Percentiles rank a stretch among this genome's conserved stretches.
Conservation (phyloP, 2,797 vertebrate genomes). For the Enteromius fasciolatus region DNA sequence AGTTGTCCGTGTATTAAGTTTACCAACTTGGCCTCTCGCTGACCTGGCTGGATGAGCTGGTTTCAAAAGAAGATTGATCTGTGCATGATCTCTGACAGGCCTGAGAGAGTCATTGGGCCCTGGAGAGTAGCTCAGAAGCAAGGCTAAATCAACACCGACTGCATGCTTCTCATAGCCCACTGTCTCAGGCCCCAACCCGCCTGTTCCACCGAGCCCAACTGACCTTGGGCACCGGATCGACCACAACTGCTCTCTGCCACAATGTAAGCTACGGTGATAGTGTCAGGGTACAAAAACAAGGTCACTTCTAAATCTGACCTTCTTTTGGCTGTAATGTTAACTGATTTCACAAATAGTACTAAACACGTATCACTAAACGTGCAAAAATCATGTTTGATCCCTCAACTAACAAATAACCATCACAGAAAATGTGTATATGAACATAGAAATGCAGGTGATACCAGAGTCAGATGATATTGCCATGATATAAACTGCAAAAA, state of each 20-base stretch:
- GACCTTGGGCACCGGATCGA: slow-evolving; percentile 53
- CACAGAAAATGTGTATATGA: background rate
- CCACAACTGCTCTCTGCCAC: slow-evolving; percentile 27
- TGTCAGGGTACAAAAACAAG: slow-evolving; percentile 23
- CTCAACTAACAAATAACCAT: background rate
- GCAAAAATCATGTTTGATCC: background rate
- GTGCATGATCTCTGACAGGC: slow-evolving; percentile 51
- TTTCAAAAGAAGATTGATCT: slow-evolving; percentile 54
- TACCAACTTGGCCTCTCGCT: slow-evolving; percentile 56
- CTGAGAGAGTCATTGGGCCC: slow-evolving; percentile 48
- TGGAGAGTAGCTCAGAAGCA: slow-evolving; percentile 47
- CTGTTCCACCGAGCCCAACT: slow-evolving; percentile 27
- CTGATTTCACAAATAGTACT: background rate
- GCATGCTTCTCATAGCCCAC: slow-evolving; percentile 54
- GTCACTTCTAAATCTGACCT: background rate
- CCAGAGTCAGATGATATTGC: background rate
- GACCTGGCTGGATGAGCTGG: slow-evolving; percentile 46
- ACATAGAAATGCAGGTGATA: background rate
- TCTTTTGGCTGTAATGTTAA: background rate
- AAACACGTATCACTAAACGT: background rate
- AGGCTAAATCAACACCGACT: slow-evolving; percentile 55
- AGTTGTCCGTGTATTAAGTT: slow-evolving; percentile 87
- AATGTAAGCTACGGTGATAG: slow-evolving; percentile 28
- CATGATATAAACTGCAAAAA: background rate
- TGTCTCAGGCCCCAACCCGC: slow-evolving; percentile 25